Conservation (phyloP, 2,797 vertebrate genomes). For the Alfaro cultratus region DNA sequence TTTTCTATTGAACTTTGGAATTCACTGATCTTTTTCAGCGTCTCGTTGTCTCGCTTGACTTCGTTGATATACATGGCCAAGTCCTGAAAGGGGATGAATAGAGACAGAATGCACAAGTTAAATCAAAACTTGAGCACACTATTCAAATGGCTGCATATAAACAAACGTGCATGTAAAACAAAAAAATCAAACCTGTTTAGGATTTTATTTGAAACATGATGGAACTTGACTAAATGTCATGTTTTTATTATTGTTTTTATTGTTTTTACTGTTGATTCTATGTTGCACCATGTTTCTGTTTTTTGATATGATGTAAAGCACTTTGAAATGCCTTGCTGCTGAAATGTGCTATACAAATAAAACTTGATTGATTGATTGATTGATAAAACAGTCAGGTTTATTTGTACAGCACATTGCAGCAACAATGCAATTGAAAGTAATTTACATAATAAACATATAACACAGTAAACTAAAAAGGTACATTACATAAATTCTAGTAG, state of each 20-base stretch:
- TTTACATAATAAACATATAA: neutral
- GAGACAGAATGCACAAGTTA: neutral
- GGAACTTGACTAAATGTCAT: too few relatives aligned
- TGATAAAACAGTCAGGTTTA: neutral
- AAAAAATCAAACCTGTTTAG: too few relatives aligned
- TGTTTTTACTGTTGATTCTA: too few relatives aligned
- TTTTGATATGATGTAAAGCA: too few relatives aligned
- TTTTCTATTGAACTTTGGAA: conserved; percentile 99
- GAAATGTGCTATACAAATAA: too few relatives aligned
- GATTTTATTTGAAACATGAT: too few relatives aligned
- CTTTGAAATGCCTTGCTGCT: too few relatives aligned
- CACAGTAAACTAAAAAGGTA: neutral
- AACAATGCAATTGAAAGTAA: neutral
- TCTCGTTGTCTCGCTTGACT: conserved; percentile 98
- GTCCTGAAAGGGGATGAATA: conserved; percentile 79
- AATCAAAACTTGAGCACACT: conserved; percentile 1
- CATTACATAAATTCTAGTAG: too few relatives aligned
- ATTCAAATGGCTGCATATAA: conserved; percentile 19
- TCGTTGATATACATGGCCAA: conserved; percentile 99
- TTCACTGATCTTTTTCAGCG: conserved; percentile 97
- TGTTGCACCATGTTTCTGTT: too few relatives aligned
- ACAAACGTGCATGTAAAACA: conserved; percentile 4
- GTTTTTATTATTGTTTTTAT: too few relatives aligned
- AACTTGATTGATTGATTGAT: too few relatives aligned
- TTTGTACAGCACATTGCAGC: too few relatives aligned